Percentiles rank a stretch among this genome's conserved stretches.
phyloP scores from a whole-genome alignment of 2,888 invertebrate species.

The Hyposoter dolosus region DNA sequence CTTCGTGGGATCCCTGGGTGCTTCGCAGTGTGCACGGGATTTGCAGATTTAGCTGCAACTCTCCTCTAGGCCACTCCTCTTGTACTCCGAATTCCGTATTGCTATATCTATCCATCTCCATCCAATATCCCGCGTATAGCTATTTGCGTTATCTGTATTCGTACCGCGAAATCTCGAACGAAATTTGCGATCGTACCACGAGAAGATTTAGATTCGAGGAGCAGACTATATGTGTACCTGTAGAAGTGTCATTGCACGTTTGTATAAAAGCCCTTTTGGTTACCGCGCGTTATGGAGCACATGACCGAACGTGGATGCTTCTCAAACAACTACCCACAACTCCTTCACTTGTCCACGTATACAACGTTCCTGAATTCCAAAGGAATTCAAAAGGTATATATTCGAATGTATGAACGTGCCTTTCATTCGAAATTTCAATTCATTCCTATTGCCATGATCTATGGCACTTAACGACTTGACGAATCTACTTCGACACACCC shows the following conservation, averaged over 20 bases:
- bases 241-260: slow-evolving; percentile 50
- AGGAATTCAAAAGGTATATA: slow-evolving; percentile 14
- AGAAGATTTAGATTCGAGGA: slow-evolving; percentile 57
- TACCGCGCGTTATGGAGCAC: slow-evolving; percentile 16
- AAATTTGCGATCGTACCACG: slow-evolving; percentile 59
- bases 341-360: slow-evolving; percentile 15
- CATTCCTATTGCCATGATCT: not conserved
- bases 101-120: slow-evolving; percentile 10
- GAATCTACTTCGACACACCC: slow-evolving; percentile 7
- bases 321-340: slow-evolving; percentile 18
- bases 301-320: slow-evolving; percentile 30
- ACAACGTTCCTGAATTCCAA: not conserved
- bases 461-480: slow-evolving; percentile 32
- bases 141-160: slow-evolving; percentile 64
- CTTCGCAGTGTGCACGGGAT: slow-evolving; percentile 50
- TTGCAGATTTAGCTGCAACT: slow-evolving; percentile 59
- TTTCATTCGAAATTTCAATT: slow-evolving; percentile 23
- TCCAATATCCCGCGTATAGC: slow-evolving; percentile 34
- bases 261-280: slow-evolving; percentile 37
- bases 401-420: not conserved
- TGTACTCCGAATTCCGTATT: slow-evolving; percentile 7
- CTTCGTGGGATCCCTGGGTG: slow-evolving; percentile 43
- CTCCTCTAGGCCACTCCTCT: slow-evolving; percentile 29
- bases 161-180: slow-evolving; percentile 46
- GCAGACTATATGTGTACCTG: slow-evolving; percentile 35